Conservation (phyloP, 2,113 vertebrate genomes). For the Acanthisitta chloris region DNA sequence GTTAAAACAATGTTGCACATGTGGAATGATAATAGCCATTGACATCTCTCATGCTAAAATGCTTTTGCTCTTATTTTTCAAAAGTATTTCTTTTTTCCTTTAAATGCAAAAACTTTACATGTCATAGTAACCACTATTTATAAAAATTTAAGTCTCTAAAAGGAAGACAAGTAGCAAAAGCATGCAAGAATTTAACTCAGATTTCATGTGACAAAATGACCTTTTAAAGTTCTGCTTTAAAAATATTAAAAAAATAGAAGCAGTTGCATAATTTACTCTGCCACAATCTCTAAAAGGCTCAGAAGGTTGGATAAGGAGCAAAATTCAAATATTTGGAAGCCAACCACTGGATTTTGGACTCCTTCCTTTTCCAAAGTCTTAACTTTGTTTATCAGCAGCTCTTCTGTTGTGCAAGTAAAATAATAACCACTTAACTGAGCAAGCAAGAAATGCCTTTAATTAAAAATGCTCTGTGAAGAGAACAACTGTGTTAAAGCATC, state of each 20-base stretch:
- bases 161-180: neutral
- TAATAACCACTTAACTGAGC: neutral
- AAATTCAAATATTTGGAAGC: constrained; percentile 34
- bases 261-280: constrained; percentile 9
- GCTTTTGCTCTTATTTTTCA: neutral
- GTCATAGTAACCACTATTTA: neutral
- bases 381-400: constrained; percentile 40
- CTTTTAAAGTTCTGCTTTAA: neutral
- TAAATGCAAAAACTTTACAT: neutral
- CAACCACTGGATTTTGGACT: constrained; percentile 5
- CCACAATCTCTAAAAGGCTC: neutral
- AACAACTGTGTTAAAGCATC: neutral
- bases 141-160: neutral
- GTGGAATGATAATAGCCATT: neutral
- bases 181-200: neutral
- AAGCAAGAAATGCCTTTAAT: neutral
- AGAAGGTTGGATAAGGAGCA: neutral
- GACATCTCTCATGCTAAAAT: neutral
- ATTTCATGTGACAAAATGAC: neutral
- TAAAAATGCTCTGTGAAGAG: neutral
- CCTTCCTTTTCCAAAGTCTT: constrained; percentile 6
- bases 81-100: neutral
- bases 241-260: neutral
- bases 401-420: constrained; percentile 16
- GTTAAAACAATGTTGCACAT: neutral